Conservation (phyloP, 1,140 invertebrate species). For the Steinernema feltiae region DNA sequence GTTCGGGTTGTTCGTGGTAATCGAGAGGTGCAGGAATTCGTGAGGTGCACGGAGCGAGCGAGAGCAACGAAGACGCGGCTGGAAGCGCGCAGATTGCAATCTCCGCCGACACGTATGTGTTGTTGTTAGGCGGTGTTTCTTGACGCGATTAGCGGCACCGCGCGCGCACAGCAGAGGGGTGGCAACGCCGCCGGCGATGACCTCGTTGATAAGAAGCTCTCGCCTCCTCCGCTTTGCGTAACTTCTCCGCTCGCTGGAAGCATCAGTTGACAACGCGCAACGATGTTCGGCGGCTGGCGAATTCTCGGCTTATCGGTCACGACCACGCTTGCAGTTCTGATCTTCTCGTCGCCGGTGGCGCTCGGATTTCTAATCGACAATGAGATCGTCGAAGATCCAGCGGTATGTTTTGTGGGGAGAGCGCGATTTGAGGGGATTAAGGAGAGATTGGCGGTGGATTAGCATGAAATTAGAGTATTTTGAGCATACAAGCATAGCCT, state of each 20-base stretch:
- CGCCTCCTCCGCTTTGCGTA: background rate
- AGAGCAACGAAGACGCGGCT: too few relatives aligned
- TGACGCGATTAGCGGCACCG: slow-evolving; percentile 6
- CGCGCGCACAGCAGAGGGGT: background rate
- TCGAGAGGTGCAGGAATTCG: background rate
- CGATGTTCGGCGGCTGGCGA: background rate
- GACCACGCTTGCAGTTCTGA: background rate
- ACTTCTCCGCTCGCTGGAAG: slow-evolving; percentile 13
- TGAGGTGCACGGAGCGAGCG: background rate
- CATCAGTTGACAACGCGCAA: slow-evolving; percentile 26
- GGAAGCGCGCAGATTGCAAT: background rate
- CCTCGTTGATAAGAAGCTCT: slow-evolving; percentile 8
- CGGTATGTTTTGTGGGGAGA: slow-evolving; percentile 11
- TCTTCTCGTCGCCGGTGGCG: background rate
- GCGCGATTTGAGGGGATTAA: too few relatives aligned
- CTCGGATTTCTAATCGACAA: slow-evolving; percentile 41
- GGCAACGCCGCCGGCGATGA: background rate
- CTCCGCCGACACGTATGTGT: slow-evolving; percentile 4
- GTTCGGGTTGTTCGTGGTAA: background rate
- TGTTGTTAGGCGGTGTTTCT: slow-evolving; percentile 13
- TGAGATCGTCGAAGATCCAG: slow-evolving; percentile 46
- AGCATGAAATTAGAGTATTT: background rate
- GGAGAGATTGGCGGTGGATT: background rate
- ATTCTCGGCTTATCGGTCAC: background rate
- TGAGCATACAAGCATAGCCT: too few relatives aligned